Evolutionary conservation across 2,888 invertebrate species (phyloP).

Genomic region (Drosophila yooni): DNA sequence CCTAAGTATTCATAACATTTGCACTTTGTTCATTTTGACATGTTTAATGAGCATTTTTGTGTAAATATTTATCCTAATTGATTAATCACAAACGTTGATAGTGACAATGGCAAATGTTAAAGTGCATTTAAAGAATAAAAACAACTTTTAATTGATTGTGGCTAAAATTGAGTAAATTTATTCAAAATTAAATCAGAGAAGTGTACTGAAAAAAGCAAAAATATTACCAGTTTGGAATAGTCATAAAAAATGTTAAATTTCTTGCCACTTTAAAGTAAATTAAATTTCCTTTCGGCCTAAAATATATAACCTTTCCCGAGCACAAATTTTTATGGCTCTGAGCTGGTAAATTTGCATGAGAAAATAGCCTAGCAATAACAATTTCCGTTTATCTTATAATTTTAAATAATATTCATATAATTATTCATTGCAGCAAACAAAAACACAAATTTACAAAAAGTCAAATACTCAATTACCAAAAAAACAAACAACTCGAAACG

Average conservation of each 20-base stretch:
- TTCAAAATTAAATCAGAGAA: too few species aligned
- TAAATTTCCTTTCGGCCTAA: neutral
- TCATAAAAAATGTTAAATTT: neutral
- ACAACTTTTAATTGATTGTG: neutral
- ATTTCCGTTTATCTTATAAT: conserved; percentile 5
- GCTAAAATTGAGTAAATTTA: neutral
- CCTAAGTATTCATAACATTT: conserved; percentile 8
- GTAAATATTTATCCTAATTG: neutral
- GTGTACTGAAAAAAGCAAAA: too few species aligned
- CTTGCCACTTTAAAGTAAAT: neutral
- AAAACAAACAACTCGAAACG: conserved; percentile 5
- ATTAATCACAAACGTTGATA: neutral
- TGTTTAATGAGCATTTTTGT: neutral
- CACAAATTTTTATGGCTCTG: neutral
- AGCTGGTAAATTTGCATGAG: neutral
- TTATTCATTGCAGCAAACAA: conserved; percentile 23
- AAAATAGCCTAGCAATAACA: conserved; percentile 8
- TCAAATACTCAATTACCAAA: conserved; percentile 42
- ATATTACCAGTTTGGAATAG: neutral
- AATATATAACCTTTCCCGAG: neutral
- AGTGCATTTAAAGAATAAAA: neutral
- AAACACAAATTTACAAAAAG: conserved; percentile 21
- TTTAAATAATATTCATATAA: conserved; percentile 13
- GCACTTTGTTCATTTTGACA: conserved; percentile 3
- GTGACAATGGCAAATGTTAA: neutral